Base-by-base conservation (phyloP, 1,140 invertebrate genomes). In the Cydia strobilella region DNA sequence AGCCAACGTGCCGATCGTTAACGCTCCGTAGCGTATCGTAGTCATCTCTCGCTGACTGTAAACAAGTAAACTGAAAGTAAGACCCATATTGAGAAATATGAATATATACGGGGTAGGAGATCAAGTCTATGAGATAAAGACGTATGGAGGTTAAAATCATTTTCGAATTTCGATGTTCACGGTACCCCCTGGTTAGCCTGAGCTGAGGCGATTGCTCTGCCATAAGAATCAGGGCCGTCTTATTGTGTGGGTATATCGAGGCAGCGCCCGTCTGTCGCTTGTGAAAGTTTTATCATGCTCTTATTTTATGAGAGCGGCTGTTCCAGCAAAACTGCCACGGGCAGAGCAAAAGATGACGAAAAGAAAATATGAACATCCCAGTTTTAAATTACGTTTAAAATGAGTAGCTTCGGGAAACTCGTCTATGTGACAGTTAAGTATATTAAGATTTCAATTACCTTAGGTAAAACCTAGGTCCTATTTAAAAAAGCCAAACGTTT, bases 271-370 rank as follows among this genome's bases (percentile, higher is more conserved):
- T 39, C 65, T 69, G 65, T 35, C 31, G 65, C 65, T 69, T 39
- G 65, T 69, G 9, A 69, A 69, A 69, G 27, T 69, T 69, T 69
- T 69, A 69, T 69, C 31, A 69, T 69, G 65, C 65, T 69, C 31
- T 69, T 69, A 69, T 69, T 69, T 69, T 69, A 31, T 31, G 6
- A 35, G 27, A 66, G 65, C 65, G 65, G 65, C 35, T n/a, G 65
- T 69, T 69, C 31, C 65, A 69, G 31, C 65, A 35, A 31, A 69
- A 39, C 65, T 69, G 65, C 65, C 65, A 69, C 65, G 65, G 31
- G 35, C 65, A 18, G 15, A 13, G 25, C 31, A 31, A 35, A 69
- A 35, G 13, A 35, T 69, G 31, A 18, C 31, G n/a, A 13, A 35
- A 35, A 69, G 35, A 69, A 69, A 69, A 69, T 59, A 59, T 59